phyloP scores from a whole-genome alignment of 2,797 vertebrate species.

The Siniperca obscura region DNA sequence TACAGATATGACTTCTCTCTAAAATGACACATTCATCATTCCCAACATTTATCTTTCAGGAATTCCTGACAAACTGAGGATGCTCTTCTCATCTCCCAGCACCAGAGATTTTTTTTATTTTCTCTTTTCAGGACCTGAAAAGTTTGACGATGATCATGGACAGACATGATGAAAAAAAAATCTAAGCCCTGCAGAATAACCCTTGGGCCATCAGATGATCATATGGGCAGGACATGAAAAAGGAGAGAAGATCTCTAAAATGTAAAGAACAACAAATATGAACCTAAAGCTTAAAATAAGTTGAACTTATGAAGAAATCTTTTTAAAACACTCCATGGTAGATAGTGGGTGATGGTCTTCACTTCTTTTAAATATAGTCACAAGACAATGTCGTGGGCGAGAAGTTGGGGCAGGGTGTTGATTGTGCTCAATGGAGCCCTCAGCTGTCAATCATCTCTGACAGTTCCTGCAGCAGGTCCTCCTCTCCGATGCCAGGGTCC shows the following conservation, averaged over 20 bases:
- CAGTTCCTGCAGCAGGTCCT: conserved; percentile 82
- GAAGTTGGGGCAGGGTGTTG: not conserved
- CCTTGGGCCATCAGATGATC: conserved; percentile 35
- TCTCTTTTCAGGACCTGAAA: conserved; percentile 12
- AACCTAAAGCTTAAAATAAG: conserved; percentile 28
- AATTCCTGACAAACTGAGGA: conserved; percentile 30
- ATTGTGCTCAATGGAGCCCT: conserved; percentile 12
- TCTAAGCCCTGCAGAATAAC: conserved; percentile 35
- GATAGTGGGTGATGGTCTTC: conserved; percentile 2
- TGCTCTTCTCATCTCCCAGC: not conserved
- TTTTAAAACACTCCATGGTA: not conserved
- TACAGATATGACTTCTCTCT: conserved; percentile 68
- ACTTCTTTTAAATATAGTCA: conserved; percentile 15
- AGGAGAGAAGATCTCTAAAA: conserved; percentile 35
- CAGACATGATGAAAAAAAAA: conserved; percentile 19
- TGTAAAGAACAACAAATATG: conserved; percentile 8
- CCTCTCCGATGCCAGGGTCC: conserved; percentile 90
- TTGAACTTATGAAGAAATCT: not conserved
- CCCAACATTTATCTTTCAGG: conserved; percentile 12
- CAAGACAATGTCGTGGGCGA: not conserved
- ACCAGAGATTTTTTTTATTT: not conserved
- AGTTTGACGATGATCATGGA: conserved; percentile 3
- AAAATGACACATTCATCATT: conserved; percentile 44
- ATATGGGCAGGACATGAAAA: conserved; percentile 40
- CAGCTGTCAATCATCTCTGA: conserved; percentile 83